phyloP scores from a whole-genome alignment of 64 coral and sea anemone species.

The Montipora efflorescens region DNA sequence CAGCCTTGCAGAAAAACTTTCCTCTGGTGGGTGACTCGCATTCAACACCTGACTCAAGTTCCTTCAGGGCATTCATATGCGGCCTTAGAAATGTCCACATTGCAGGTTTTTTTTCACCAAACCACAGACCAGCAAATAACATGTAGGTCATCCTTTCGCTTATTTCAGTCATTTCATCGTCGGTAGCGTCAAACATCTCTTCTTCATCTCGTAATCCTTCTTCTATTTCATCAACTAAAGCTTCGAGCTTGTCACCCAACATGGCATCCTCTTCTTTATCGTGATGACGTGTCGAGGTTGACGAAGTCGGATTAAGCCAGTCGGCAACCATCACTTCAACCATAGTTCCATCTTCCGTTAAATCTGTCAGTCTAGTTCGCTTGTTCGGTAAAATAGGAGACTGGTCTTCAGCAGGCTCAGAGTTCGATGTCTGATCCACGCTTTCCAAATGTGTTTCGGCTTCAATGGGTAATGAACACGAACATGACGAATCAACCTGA shows the following conservation, averaged over 20 bases:
- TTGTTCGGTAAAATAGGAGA: background rate
- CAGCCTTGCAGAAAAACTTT: constrained; percentile 41
- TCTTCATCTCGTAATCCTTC: constrained; percentile 64
- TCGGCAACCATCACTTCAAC: constrained; percentile 27
- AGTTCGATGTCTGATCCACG: background rate
- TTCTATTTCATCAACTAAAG: constrained; percentile 58
- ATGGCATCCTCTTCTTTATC: constrained; percentile 36
- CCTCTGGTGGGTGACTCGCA: constrained; percentile 29
- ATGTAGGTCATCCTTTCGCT: constrained; percentile 55
- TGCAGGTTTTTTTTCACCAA: constrained; percentile 68
- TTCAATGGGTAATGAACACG: background rate
- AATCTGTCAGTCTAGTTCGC: constrained; percentile 7
- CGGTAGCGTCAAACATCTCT: background rate
- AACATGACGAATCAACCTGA: background rate
- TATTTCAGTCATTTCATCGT: constrained; percentile 59
- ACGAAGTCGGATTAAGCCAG: constrained; percentile 15
- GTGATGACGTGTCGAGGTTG: constrained; percentile 2
- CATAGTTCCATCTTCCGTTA: constrained; percentile 1
- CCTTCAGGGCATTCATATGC: constrained; percentile 1
- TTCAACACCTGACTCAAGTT: constrained; percentile 55
- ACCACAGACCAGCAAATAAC: constrained; percentile 82
- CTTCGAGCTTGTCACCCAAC: constrained; percentile 32
- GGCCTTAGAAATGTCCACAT: constrained; percentile 84
- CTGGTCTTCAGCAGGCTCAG: background rate
- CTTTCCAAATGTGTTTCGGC: background rate